A percentile compares a stretch with the other conserved stretches of the same genome.
Conservation (phyloP, 2,797 vertebrate species). For the Ptychadena robeensis region DNA sequence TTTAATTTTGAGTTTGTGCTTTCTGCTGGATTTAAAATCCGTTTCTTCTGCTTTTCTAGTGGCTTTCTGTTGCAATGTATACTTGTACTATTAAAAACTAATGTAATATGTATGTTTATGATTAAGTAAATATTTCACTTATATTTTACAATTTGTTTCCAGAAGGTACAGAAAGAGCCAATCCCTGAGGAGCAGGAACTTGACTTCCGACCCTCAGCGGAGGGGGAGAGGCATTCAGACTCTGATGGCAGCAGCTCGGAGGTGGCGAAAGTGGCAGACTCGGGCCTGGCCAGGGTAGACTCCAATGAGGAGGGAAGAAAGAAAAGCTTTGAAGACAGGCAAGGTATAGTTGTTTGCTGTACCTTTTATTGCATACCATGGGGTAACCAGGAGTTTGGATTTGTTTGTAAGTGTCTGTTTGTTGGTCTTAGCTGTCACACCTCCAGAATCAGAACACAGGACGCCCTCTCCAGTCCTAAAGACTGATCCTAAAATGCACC, state of each 20-base stretch:
- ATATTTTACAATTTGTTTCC: background rate
- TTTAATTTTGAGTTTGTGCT: no score
- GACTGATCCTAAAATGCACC: background rate
- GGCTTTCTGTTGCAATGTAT: no score
- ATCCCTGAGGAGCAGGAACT: constrained; percentile 97
- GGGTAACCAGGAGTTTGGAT: background rate
- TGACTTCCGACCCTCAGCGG: constrained; percentile 90
- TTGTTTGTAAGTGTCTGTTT: background rate
- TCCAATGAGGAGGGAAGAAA: constrained; percentile 73
- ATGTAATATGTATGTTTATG: no score
- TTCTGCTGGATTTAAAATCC: no score
- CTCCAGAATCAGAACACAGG: constrained; percentile 10
- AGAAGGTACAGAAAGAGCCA: constrained; percentile 96
- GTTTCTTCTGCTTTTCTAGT: no score
- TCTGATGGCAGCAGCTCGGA: constrained; percentile 83
- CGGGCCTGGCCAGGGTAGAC: constrained; percentile 75
- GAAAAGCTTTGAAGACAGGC: constrained; percentile 33
- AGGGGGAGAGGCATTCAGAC: constrained; percentile 81
- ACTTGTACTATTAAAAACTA: no score
- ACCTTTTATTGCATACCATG: background rate
- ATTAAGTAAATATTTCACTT: no score
- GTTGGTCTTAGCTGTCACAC: background rate
- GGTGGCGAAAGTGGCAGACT: constrained; percentile 89
- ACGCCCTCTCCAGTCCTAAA: constrained; percentile 34
- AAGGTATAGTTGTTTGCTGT: background rate